Conservation (phyloP, 2,113 vertebrate species). For the Poeciliopsis occidentalis region DNA sequence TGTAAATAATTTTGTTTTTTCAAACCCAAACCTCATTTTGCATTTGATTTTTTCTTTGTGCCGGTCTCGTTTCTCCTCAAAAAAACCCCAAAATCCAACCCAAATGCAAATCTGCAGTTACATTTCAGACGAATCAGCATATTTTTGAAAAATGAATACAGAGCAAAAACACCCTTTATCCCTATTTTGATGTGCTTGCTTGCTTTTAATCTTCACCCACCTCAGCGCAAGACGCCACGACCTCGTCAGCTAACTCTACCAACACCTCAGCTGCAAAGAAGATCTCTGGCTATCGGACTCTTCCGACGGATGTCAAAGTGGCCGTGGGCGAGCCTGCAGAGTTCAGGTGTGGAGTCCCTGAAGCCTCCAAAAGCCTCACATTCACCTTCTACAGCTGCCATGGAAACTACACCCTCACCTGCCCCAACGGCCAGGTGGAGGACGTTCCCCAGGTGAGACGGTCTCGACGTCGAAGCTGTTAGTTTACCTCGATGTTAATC, state of each 20-base stretch:
- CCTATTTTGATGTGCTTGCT: background rate
- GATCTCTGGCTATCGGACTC: constrained; percentile 17
- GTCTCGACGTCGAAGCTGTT: background rate
- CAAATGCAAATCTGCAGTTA: background rate
- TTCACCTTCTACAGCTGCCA: constrained; percentile 55
- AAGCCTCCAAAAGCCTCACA: constrained; percentile 1
- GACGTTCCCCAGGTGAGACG: constrained; percentile 59
- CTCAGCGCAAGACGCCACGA: constrained; percentile 38
- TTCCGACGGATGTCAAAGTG: constrained; percentile 48
- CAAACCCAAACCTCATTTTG: no score
- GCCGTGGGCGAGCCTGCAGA: constrained; percentile 58
- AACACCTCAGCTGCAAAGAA: background rate
- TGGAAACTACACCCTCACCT: constrained; percentile 60
- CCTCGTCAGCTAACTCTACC: background rate
- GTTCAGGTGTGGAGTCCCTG: constrained; percentile 66
- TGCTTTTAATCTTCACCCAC: background rate
- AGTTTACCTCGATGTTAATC: background rate
- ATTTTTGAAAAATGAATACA: no score
- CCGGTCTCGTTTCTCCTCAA: no score
- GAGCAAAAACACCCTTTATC: no score
- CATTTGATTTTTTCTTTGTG: no score
- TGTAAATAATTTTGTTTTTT: no score
- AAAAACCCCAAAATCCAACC: no score
- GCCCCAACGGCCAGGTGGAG: constrained; percentile 44
- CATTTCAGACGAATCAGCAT: no score